phyloP scores from a whole-genome alignment of 2,888 invertebrate species.

The Drosophila kokeensis region DNA sequence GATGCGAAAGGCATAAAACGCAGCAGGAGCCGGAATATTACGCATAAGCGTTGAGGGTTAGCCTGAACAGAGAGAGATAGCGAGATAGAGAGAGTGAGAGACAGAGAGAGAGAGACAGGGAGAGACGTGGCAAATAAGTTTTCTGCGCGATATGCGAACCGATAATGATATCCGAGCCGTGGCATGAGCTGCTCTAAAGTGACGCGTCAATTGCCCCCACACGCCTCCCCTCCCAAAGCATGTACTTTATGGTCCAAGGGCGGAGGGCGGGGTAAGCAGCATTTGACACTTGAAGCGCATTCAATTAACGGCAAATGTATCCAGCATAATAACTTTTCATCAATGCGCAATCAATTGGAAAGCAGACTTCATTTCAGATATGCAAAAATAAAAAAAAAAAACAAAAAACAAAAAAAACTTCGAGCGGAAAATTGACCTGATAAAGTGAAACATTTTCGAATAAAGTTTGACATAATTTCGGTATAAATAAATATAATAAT shows the following conservation, averaged over 20 bases:
- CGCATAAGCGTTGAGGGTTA: conserved; percentile 46
- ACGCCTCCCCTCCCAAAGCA: neutral
- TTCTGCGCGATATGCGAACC: conserved; percentile 29
- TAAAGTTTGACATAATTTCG: too few species aligned
- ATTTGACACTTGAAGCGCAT: conserved; percentile 34
- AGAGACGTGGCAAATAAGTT: conserved; percentile 30
- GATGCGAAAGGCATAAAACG: conserved; percentile 63
- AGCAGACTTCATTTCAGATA: conserved; percentile 10
- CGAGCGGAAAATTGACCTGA: neutral
- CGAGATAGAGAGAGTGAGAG: neutral
- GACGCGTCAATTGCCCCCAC: conserved; percentile 52
- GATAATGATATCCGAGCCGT: conserved; percentile 43
- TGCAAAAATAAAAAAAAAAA: neutral
- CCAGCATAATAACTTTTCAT: conserved; percentile 35
- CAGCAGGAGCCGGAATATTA: conserved; percentile 75
- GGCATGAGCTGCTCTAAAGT: conserved; percentile 37
- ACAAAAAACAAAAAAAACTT: neutral
- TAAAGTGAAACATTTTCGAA: neutral
- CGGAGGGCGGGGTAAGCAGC: neutral
- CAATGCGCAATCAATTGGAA: conserved; percentile 48
- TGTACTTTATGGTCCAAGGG: neutral
- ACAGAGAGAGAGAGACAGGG: neutral
- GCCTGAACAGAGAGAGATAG: neutral
- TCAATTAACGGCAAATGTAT: conserved; percentile 51
- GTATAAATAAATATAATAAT: too few species aligned